Conservation (phyloP, 2,888 invertebrate species). For the Aleiodes testaceus region DNA sequence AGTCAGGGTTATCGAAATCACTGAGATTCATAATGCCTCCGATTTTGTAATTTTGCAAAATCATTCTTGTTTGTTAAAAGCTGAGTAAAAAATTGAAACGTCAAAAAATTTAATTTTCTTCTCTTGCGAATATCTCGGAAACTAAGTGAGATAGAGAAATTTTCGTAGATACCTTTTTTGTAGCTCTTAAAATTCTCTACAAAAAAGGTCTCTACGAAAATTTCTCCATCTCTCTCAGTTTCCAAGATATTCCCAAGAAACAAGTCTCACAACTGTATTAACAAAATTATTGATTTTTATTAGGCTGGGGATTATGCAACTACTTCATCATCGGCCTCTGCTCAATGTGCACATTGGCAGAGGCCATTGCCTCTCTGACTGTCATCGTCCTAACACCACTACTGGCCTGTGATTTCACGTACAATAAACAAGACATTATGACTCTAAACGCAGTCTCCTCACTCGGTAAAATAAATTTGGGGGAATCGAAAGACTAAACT, state of each 20-base stretch:
- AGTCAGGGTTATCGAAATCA: conserved; percentile 2
- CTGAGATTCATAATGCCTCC: not conserved
- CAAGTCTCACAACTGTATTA: no score
- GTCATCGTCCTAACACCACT: conserved; percentile 56
- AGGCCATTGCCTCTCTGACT: conserved; percentile 57
- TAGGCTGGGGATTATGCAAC: conserved; percentile 62
- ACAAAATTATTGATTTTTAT: conserved; percentile 13
- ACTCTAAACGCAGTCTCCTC: conserved; percentile 53
- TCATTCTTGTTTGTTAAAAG: no score
- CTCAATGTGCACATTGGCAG: conserved; percentile 58
- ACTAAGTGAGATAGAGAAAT: no score
- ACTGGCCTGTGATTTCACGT: conserved; percentile 57
- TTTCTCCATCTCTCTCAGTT: no score
- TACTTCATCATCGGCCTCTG: conserved; percentile 58
- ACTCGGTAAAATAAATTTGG: conserved; percentile 52
- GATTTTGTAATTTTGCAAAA: not conserved
- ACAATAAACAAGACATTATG: conserved; percentile 49
- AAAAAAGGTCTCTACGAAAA: not conserved
- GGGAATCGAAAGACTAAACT: not conserved
- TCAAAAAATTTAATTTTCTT: not conserved
- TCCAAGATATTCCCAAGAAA: no score
- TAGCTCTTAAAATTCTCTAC: not conserved
- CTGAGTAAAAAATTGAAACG: no score
- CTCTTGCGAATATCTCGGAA: no score
- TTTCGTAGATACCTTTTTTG: no score